Evolutionary conservation across 2,888 invertebrate genomes (phyloP).

Genomic region (Callyntrura sp.): DNA sequence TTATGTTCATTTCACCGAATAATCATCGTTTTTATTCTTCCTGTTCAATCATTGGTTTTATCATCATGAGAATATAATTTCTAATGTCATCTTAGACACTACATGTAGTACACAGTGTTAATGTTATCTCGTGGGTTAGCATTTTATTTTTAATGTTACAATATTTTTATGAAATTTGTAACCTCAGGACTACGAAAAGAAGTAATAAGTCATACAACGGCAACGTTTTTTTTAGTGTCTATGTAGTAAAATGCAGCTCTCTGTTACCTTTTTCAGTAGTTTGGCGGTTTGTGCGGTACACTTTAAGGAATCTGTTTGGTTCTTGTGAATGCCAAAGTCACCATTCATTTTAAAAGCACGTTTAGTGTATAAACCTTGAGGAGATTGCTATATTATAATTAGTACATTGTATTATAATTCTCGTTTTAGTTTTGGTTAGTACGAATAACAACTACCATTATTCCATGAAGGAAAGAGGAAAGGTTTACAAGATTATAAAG

Average conservation of each 20-base stretch:
- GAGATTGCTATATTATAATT: no score
- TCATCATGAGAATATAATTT: conserved; percentile 2
- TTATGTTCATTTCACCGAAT: neutral
- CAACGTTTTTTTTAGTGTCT: no score
- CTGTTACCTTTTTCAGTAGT: no score
- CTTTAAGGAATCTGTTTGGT: conserved; percentile 23
- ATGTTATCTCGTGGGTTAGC: no score
- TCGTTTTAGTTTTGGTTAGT: conserved; percentile 9
- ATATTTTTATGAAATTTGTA: no score
- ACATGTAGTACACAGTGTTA: no score
- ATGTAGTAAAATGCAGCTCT: conserved; percentile 43
- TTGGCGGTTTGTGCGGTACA: conserved; percentile 48
- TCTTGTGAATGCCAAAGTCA: conserved; percentile 33
- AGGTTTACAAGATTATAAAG: conserved; percentile 26
- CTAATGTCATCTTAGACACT: conserved; percentile 4
- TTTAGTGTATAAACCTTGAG: neutral
- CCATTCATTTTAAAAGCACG: conserved; percentile 21
- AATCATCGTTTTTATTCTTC: conserved; percentile 47
- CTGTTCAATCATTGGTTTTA: neutral
- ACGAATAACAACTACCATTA: neutral
- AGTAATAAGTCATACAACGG: no score
- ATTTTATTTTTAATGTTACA: no score
- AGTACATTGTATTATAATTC: conserved; percentile 13
- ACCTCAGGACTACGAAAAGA: no score
- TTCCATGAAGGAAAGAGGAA: neutral